Base-by-base conservation (phyloP, 2,888 invertebrate genomes). In the Hydrotaea cyrtoneurina region DNA sequence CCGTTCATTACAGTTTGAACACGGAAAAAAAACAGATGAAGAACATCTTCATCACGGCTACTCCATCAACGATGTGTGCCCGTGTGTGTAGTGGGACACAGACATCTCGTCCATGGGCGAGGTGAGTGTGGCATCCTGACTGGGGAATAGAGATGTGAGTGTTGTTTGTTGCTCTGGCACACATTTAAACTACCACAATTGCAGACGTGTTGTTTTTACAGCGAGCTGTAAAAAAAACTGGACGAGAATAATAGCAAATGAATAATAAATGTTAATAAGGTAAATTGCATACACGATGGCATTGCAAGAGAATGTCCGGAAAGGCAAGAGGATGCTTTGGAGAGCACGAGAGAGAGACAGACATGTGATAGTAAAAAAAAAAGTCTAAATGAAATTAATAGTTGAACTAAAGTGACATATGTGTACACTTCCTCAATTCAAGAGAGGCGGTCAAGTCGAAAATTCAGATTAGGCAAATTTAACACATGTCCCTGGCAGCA, bases 251-350 rank as follows among this genome's bases (percentile, higher is more conserved):
- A 79, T 72, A 69, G 62, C 62, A 78, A 86, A 86, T 90, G 88
- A 88, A 90, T 90, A 90, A 89, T 89, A 89, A 90, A 90, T 90
- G 90, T 88, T 90, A 89, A 90, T 89, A 90, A 88, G 88, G 87
- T 88, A 90, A 90, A 87, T 87, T 83, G 83, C 86, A 86, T 50
- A 82, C 80, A 84, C n/a, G n/a, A n/a, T 75, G 80, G 19, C 81
- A 72, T 23, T 23, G 17, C 64, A 36, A 77, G 53, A 17, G 23
- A 59, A 26, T 26, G 57, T 21, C 21, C 5, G 1, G n/a, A 23
- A 15, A 23, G 15, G 26, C 19, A 23, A 31, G 3, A 31, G n/a
- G n/a, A 57, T 78, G 78, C n/a, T 69, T 39, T 73, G 74, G 17
- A 82, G 62, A 39, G 39, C 8, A 13, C 11, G 39, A 39, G 11